Percentiles rank a stretch among this genome's conserved stretches.
Conservation (phyloP, 1,140 invertebrate species). For the Mercenaria mercenaria region DNA sequence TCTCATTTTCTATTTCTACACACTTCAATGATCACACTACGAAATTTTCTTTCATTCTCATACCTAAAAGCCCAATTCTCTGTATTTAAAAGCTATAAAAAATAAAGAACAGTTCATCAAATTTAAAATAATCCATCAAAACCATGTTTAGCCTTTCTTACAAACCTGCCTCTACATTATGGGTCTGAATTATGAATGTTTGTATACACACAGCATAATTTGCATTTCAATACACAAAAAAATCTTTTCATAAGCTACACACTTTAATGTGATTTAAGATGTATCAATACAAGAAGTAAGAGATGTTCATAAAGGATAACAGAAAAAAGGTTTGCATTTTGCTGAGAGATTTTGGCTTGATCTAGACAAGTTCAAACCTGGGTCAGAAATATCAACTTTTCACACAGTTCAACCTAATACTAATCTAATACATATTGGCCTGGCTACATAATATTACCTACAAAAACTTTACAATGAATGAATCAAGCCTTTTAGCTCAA, state of each 20-base stretch:
- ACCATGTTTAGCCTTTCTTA: neutral
- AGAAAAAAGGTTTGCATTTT: too few species aligned
- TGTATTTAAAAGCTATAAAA: neutral
- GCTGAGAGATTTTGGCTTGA: too few species aligned
- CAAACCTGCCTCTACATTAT: neutral
- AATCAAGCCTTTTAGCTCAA: too few species aligned
- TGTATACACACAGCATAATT: neutral
- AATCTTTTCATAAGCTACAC: neutral
- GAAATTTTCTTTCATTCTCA: neutral
- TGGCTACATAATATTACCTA: too few species aligned
- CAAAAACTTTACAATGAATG: too few species aligned
- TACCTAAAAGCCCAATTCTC: neutral
- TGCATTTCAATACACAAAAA: constrained; percentile 18
- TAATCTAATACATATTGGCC: too few species aligned
- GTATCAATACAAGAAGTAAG: neutral
- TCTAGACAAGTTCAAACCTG: too few species aligned
- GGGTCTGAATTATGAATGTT: neutral
- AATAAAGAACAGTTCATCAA: neutral
- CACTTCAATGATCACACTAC: neutral
- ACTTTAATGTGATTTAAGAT: neutral
- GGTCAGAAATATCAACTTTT: too few species aligned
- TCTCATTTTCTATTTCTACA: neutral
- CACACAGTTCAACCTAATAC: too few species aligned
- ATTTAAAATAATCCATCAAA: constrained; percentile 5
- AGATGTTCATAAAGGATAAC: neutral